Evolutionary conservation across 2,888 invertebrate genomes (phyloP).

Genomic region (Apoda limacodes): DNA sequence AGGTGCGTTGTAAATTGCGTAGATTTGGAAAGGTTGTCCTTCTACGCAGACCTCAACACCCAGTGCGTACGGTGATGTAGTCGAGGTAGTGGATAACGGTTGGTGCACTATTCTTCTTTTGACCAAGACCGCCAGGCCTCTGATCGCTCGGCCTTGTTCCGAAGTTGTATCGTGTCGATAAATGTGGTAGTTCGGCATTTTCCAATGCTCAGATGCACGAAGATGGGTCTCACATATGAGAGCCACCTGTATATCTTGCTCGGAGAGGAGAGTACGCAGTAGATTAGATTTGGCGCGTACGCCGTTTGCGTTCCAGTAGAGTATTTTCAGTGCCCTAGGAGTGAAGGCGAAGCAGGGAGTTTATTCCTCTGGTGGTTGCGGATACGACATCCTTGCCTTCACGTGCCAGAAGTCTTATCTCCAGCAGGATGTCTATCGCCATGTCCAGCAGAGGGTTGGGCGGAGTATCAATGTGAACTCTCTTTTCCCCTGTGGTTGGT

Average conservation of each 20-base stretch:
- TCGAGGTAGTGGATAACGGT: neutral
- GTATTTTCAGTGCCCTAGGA: neutral
- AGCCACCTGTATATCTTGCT: no score
- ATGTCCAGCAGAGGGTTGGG: neutral
- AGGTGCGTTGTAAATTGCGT: slow-evolving; percentile 1
- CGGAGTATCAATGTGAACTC: neutral
- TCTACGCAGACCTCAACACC: no score
- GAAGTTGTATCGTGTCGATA: slow-evolving; percentile 1
- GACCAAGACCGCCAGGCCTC: neutral
- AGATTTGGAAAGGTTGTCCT: neutral
- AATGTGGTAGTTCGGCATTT: neutral
- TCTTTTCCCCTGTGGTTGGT: neutral
- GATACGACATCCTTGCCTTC: neutral
- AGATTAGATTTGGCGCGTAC: neutral
- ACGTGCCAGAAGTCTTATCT: no score
- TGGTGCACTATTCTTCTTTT: slow-evolving; percentile 1
- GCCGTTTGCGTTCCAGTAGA: neutral
- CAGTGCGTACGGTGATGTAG: no score
- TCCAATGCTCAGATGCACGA: neutral
- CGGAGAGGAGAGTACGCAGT: neutral
- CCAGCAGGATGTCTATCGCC: neutral
- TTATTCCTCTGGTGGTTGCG: neutral
- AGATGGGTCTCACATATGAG: slow-evolving; percentile 1
- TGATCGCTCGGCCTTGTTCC: neutral
- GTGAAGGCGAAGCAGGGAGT: neutral